Evolutionary conservation across 2,113 vertebrate species (phyloP).

Genomic region (Neolamprologus tretocephalus): DNA sequence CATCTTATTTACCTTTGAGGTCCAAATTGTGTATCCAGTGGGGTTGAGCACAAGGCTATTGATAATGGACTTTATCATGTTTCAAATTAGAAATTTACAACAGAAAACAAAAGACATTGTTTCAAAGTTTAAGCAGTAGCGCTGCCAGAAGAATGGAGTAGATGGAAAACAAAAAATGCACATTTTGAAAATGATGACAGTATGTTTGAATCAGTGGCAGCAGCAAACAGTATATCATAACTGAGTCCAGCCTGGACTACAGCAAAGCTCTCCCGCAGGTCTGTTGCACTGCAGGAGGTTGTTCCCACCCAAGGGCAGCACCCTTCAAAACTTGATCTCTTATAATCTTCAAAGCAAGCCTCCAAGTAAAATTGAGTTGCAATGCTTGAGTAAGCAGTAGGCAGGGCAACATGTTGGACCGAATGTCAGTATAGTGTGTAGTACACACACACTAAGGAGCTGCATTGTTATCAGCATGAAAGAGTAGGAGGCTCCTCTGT

Average conservation of each 20-base stretch:
- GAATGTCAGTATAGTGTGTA: not conserved
- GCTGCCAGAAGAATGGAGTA: not conserved
- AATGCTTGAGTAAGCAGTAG: not conserved
- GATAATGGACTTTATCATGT: not conserved
- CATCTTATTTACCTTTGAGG: not conserved
- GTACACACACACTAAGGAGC: not conserved
- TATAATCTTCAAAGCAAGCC: constrained; percentile 16
- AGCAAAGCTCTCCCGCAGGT: not conserved
- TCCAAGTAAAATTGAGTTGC: not conserved
- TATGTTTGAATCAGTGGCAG: not conserved
- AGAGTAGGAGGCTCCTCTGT: not conserved
- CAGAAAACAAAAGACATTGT: not conserved
- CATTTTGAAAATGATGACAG: not conserved
- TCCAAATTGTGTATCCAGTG: not conserved
- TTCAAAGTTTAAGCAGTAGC: not conserved
- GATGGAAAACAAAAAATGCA: not conserved
- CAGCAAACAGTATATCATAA: not conserved
- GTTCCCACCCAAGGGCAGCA: not conserved
- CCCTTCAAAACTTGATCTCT: not conserved
- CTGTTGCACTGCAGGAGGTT: not conserved
- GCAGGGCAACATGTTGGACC: not conserved
- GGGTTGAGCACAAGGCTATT: not conserved
- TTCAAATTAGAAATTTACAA: not conserved
- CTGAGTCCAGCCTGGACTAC: not conserved
- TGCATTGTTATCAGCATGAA: not conserved